phyloP scores from a whole-genome alignment of 2,888 invertebrate genomes.

The Acronicta alni region DNA sequence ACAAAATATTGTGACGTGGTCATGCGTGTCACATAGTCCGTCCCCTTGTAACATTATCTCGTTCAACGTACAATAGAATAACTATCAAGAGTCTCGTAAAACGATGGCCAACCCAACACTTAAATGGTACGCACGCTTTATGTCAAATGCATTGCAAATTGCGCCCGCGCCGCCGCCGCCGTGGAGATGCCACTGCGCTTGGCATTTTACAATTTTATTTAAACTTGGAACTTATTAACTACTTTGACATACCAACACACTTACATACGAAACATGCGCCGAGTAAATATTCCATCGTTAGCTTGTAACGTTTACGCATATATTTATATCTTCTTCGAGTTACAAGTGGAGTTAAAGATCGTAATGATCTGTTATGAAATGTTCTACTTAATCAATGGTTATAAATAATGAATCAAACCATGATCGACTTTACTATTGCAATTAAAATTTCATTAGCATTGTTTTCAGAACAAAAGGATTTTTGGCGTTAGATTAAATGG shows the following conservation, averaged over 20 bases:
- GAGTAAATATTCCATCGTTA: slow-evolving; percentile 42
- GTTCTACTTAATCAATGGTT: background rate
- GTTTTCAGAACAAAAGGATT: no score
- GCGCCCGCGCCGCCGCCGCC: slow-evolving; percentile 44
- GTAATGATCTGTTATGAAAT: background rate
- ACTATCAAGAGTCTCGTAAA: slow-evolving; percentile 78
- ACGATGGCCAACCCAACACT: slow-evolving; percentile 69
- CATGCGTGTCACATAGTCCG: slow-evolving; percentile 55
- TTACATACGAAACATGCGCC: slow-evolving; percentile 39
- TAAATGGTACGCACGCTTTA: slow-evolving; percentile 76
- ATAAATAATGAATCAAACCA: no score
- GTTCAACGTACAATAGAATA: slow-evolving; percentile 78
- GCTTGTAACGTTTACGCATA: slow-evolving; percentile 39
- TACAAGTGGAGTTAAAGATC: background rate
- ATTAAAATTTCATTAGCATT: no score
- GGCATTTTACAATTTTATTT: slow-evolving; percentile 69
- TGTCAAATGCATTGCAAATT: slow-evolving; percentile 74
- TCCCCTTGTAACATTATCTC: slow-evolving; percentile 73
- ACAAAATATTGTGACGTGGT: slow-evolving; percentile 1
- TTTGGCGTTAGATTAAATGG: no score
- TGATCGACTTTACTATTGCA: no score
- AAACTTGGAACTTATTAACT: slow-evolving; percentile 55
- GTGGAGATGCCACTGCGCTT: slow-evolving; percentile 63
- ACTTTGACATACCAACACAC: slow-evolving; percentile 52
- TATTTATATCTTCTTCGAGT: slow-evolving; percentile 19